phyloP scores from a whole-genome alignment of 2,888 invertebrate species.

The Philonicus albiceps region DNA sequence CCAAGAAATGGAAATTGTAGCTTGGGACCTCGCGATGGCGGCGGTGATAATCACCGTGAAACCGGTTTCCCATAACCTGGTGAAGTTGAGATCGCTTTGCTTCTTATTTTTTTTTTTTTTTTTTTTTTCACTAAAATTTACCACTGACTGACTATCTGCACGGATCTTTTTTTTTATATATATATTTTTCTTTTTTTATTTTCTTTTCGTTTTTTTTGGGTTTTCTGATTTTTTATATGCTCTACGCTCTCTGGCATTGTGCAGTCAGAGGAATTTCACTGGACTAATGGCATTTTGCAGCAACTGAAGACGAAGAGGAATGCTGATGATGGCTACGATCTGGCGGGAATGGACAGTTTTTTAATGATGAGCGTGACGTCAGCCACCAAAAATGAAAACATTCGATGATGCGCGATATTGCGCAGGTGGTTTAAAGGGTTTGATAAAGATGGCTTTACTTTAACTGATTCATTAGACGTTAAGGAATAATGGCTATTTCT shows the following conservation, averaged over 20 bases:
- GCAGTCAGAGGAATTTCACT: constrained; percentile 32
- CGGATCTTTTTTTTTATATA: not conserved
- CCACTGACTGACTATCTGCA: constrained; percentile 33
- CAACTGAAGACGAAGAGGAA: not conserved
- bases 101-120: not conserved
- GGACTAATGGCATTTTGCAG: constrained; percentile 15
- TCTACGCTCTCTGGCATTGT: not conserved
- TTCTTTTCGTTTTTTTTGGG: not conserved
- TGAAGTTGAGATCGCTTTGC: not conserved
- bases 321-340: not conserved
- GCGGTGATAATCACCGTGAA: constrained; percentile 25
- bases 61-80: constrained; percentile 32
- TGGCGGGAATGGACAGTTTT: not conserved
- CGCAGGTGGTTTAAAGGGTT: not conserved
- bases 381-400: not conserved
- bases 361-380: not conserved
- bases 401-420: not conserved
- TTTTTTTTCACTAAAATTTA: constrained; percentile 6
- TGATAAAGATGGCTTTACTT: not conserved
- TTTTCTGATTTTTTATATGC: not conserved
- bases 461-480: not conserved
- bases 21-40: constrained; percentile 19
- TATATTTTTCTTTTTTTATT: not conserved
- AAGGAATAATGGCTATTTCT: too few species aligned
- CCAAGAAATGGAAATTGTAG: constrained; percentile 36